Base-by-base conservation (phyloP, 1,140 invertebrate species). In the Drosophila lacteicornis region DNA sequence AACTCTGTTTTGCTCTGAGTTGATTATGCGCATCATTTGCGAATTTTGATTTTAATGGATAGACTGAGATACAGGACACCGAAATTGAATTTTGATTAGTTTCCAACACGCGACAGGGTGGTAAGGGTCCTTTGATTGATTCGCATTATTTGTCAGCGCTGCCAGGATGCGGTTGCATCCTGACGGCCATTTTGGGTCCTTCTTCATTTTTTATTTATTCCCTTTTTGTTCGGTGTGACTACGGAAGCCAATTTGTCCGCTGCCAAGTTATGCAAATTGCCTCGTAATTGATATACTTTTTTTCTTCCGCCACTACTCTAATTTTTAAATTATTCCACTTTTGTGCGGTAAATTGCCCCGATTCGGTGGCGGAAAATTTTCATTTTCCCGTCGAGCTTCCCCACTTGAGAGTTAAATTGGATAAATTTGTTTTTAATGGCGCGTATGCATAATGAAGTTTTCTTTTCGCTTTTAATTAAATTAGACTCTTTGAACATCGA, bases 11-110 rank as follows among this genome's bases (percentile, higher is more conserved):
- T 45, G 47, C 53, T 62, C 46, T n/a, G n/a, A 79, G 77, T 91
- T 84, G 80, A 91, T 91, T 91, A 91, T 59, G 69, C 88, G 88
- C 83, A 88, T 91, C 88, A 91, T 88, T 91, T 91, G 88, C 88
- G 82, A 91, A 85, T 91, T 91, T 91, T 78, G 88, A 91, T 91
- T 88, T 88, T 62, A 91, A 82, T 81, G 75, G 11, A 82, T 57
- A 51, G 58, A 25, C 69, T 25, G 60, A 50, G 46, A 50, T 51
- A 56, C 56, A 49, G 53, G 36, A 60, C 38, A 43, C 38, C 17
- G 55, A 90, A 90, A 85, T 88, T 84, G 47, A 88, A 88, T 88
- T 88, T 85, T 90, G 86, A 90, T 90, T 90, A 79, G 85, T 90
- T 88, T 68, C 50, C 38, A 47, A 19, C 78, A 80, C 80, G 80